These are phyloP conservation scores for Leucozona laternaria DNA, from an alignment of 2,888 invertebrate genomes.

Conservation along the genomic window DNA sequence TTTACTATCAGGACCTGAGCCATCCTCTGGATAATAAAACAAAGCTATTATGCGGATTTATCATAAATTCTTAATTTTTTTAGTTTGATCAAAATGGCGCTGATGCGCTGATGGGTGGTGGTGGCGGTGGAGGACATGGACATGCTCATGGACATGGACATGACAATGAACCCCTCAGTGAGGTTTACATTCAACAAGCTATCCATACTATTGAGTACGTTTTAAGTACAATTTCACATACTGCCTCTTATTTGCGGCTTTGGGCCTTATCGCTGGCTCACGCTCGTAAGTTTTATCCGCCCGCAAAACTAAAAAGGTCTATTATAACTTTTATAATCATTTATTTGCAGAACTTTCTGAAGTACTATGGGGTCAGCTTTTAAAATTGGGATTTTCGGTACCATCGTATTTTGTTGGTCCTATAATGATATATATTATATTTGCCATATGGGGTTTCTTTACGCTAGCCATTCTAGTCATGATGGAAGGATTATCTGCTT, in stretches of 20 bases:
- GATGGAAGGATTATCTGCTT: constrained; percentile 99
- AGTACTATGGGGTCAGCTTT: constrained; percentile 97
- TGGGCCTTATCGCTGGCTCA: constrained; percentile 99
- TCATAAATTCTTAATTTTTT: background rate
- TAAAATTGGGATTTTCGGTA: constrained; percentile 89
- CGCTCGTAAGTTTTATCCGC: constrained; percentile 88
- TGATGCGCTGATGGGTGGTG: constrained; percentile 83
- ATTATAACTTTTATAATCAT: constrained; percentile 16
- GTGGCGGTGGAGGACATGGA: background rate
- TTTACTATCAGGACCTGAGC: too few relatives aligned
- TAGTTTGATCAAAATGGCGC: constrained; percentile 34
- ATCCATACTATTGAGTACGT: constrained; percentile 99
- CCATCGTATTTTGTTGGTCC: constrained; percentile 88
- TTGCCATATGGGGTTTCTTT: constrained; percentile 95
- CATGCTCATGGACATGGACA: constrained; percentile 82
- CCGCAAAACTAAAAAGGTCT: background rate
- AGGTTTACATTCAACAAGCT: constrained; percentile 95
- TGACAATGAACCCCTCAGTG: constrained; percentile 90
- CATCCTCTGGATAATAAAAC: too few relatives aligned
- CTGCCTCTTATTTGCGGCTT: constrained; percentile 97
- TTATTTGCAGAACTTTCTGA: constrained; percentile 88
- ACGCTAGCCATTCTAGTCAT: constrained; percentile 97
- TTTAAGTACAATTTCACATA: constrained; percentile 97
- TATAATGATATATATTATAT: constrained; percentile 92
- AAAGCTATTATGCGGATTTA: too few relatives aligned